Evolutionary conservation across 1,140 invertebrate species (phyloP).

Genomic region (Penaeus chinensis): DNA sequence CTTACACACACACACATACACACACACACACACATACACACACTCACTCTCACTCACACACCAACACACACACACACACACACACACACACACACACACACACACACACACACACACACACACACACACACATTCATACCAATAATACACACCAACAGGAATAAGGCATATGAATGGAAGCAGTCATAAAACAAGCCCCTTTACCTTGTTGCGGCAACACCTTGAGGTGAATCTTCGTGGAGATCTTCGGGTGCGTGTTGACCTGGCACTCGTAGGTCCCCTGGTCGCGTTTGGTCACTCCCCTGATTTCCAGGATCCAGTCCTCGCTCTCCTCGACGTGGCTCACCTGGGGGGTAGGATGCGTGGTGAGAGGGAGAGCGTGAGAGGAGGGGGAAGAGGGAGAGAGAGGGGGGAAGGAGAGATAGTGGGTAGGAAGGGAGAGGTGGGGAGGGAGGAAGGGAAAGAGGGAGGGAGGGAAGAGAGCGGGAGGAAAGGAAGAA

Average conservation of each 20-base stretch:
- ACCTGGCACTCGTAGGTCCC: conserved; percentile 57
- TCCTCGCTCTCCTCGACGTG: conserved; percentile 49
- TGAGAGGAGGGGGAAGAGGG: neutral
- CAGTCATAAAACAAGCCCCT: neutral
- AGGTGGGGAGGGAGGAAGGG: too few species aligned
- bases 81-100: too few species aligned
- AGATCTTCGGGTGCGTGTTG: conserved; percentile 55
- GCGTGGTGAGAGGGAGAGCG: neutral
- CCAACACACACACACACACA: too few species aligned
- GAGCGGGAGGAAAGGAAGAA: too few species aligned
- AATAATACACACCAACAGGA: neutral
- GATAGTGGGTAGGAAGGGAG: neutral
- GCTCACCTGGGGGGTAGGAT: conserved; percentile 26
- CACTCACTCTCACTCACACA: too few species aligned
- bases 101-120: too few species aligned
- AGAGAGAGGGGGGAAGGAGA: neutral
- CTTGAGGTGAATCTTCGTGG: conserved; percentile 51
- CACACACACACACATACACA: too few species aligned
- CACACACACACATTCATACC: neutral
- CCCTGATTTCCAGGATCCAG: conserved; percentile 40
- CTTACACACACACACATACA: too few species aligned
- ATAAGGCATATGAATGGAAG: neutral
- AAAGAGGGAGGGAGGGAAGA: neutral
- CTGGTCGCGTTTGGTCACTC: conserved; percentile 20
- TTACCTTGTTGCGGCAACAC: conserved; percentile 39